phyloP scores from a whole-genome alignment of 2,888 invertebrate species.

The Dascillus cervinus region DNA sequence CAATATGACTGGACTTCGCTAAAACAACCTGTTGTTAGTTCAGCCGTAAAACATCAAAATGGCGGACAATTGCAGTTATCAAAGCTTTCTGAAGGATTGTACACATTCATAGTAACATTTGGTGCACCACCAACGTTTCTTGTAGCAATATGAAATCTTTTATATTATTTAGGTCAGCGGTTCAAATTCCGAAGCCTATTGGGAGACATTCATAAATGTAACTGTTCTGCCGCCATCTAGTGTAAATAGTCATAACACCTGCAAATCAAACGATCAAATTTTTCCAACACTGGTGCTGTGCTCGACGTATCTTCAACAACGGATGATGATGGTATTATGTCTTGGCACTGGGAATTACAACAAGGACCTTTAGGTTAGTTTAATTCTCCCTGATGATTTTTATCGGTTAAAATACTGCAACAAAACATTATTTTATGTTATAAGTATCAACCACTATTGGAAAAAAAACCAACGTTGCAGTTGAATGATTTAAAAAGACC shows the following conservation, averaged over 20 bases:
- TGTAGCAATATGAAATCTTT: too few species aligned
- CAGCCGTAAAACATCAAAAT: slow-evolving; percentile 72
- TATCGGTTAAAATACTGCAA: neutral
- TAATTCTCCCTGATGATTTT: neutral
- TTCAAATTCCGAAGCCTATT: slow-evolving; percentile 67
- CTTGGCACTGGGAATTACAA: slow-evolving; percentile 89
- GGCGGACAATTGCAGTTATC: slow-evolving; percentile 75
- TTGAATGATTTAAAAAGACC: slow-evolving; percentile 75
- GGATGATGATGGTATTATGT: slow-evolving; percentile 77
- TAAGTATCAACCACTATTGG: slow-evolving; percentile 73
- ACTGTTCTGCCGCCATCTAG: slow-evolving; percentile 80
- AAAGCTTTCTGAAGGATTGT: slow-evolving; percentile 78
- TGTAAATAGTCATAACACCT: slow-evolving; percentile 78
- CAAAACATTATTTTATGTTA: too few species aligned
- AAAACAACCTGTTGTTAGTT: slow-evolving; percentile 70
- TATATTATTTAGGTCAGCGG: slow-evolving; percentile 54
- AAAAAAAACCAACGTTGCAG: slow-evolving; percentile 75
- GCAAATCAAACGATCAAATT: slow-evolving; percentile 78
- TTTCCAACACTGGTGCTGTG: slow-evolving; percentile 84
- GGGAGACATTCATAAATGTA: slow-evolving; percentile 81
- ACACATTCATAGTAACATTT: slow-evolving; percentile 68
- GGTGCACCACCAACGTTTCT: too few species aligned
- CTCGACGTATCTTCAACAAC: slow-evolving; percentile 63
- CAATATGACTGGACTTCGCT: slow-evolving; percentile 85
- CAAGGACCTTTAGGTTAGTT: slow-evolving; percentile 62